Evolutionary conservation across 2,113 vertebrate species (phyloP).

Genomic region (Eubucco bourcierii): DNA sequence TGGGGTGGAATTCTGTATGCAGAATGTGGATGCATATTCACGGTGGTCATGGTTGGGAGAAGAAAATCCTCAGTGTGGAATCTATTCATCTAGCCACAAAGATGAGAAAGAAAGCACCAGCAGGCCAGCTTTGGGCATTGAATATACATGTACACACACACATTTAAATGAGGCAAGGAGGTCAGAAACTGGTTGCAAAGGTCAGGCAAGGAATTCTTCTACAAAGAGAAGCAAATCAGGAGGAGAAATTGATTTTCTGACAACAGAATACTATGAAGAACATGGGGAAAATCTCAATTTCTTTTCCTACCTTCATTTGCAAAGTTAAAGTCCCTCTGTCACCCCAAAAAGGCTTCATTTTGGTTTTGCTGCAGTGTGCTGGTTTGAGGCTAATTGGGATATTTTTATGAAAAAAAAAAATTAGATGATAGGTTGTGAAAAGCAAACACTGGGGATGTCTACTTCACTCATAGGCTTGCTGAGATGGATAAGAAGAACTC

Average conservation of each 20-base stretch:
- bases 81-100: background rate
- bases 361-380: background rate
- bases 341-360: background rate
- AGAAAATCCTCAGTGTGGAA: background rate
- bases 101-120: background rate
- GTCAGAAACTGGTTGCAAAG: constrained; percentile 24
- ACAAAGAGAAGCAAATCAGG: constrained; percentile 5
- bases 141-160: constrained; percentile 55
- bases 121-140: background rate
- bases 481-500: too few species aligned
- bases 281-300: background rate
- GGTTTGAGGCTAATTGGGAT: too few species aligned
- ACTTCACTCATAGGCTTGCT: too few species aligned
- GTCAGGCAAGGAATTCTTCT: constrained; percentile 15
- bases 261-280: constrained; percentile 1
- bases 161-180: constrained; percentile 17
- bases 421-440: too few species aligned
- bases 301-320: constrained; percentile 18
- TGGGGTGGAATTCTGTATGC: background rate
- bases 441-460: too few species aligned
- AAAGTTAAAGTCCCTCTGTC: background rate
- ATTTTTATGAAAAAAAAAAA: too few species aligned
- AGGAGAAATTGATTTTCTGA: constrained; percentile 38
- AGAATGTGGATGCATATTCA: background rate
- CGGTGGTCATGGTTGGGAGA: background rate